Evolutionary conservation across 30 jellyfish, hydroid and myxozoan genomes (phyloP).

Genomic region (Catostylus mosaicus): DNA sequence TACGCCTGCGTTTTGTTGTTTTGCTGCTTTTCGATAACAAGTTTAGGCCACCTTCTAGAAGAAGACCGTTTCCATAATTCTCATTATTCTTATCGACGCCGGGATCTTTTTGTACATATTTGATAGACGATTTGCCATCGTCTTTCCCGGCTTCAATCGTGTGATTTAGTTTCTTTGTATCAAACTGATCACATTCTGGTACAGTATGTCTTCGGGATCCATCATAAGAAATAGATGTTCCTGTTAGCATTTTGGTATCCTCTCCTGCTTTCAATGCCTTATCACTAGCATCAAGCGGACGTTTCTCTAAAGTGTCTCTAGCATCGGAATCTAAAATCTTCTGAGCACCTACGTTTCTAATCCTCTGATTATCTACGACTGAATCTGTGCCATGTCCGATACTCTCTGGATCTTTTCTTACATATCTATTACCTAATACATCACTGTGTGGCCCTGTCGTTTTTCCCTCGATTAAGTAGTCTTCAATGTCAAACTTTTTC

Average conservation of each 20-base stretch:
- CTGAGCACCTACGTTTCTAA: too few relatives aligned
- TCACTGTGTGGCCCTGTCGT: neutral
- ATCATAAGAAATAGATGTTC: too few relatives aligned
- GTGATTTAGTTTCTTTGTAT: neutral
- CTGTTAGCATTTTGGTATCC: too few relatives aligned
- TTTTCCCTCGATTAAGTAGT: neutral
- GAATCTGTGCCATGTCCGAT: neutral
- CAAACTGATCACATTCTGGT: too few relatives aligned
- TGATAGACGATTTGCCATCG: neutral
- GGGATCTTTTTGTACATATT: neutral
- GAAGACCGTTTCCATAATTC: neutral
- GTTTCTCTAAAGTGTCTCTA: too few relatives aligned
- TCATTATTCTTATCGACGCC: neutral
- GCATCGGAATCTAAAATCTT: too few relatives aligned
- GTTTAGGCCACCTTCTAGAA: neutral
- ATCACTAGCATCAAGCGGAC: too few relatives aligned
- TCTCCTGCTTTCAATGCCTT: too few relatives aligned
- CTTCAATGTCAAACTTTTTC: neutral
- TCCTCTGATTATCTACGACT: neutral
- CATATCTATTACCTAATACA: neutral
- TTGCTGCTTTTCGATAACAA: neutral
- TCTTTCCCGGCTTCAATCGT: neutral
- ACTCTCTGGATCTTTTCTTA: neutral
- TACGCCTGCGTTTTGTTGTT: constrained; percentile 3
- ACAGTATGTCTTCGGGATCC: neutral